Evolutionary conservation across 2,888 invertebrate species (phyloP).

Genomic region (Chrysomela aeneicollis): DNA sequence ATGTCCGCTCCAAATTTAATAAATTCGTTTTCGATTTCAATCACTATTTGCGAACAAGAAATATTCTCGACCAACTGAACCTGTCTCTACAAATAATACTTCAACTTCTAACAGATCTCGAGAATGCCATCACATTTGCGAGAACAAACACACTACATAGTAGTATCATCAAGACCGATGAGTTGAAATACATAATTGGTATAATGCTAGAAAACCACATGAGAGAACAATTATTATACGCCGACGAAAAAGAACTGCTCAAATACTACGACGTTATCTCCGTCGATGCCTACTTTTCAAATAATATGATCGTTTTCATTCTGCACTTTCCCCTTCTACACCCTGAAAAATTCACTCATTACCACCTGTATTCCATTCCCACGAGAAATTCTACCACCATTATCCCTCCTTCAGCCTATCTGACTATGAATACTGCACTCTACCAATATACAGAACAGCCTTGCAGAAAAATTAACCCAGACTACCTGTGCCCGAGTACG

Average conservation of each 20-base stretch:
- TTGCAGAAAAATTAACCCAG: not conserved
- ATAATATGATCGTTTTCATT: conserved; percentile 8
- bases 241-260: not conserved
- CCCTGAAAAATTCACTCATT: not conserved
- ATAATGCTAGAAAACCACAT: no score
- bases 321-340: not conserved
- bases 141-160: not conserved
- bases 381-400: not conserved
- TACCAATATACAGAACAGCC: not conserved
- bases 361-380: not conserved
- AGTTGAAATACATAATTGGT: not conserved
- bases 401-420: not conserved
- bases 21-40: conserved; percentile 1
- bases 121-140: not conserved
- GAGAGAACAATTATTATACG: no score
- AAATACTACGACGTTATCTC: not conserved
- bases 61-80: not conserved
- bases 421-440: not conserved
- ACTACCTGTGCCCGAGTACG: not conserved
- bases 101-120: not conserved
- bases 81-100: not conserved
- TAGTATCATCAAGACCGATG: not conserved
- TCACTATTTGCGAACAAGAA: not conserved
- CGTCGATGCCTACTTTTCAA: not conserved
- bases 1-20: not conserved